Evolutionary conservation across 2,113 vertebrate genomes (phyloP), one percentile per base, ranked within the genome.

Genomic region (Perognathus longimembris): DNA sequence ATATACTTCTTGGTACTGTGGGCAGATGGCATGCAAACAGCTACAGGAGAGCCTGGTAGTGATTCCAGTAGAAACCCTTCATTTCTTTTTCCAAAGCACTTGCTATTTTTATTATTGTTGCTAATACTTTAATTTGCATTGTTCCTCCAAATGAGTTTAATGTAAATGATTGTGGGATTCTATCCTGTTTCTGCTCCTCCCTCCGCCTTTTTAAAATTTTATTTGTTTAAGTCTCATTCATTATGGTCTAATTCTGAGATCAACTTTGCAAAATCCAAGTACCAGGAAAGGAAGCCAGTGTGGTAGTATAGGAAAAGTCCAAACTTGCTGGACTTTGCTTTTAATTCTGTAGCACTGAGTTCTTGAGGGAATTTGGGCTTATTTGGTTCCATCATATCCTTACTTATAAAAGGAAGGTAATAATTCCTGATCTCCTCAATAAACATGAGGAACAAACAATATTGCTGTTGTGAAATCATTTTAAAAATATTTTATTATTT

Each of bases 31-130:
- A 24, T 88, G n/a, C 76, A 36, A 42, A 34, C 17, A 38, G 3
- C 34, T 32, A 24, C 4, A 45, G 26, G 40, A 54, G 1, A 67
- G 7, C 12, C 5, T 7, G 3, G 7, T 63, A 38, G 5, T 18
- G 5, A 73, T 85, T 67, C 34, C 36, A 61, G 57, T 79, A 87
- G 66, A 73, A 32, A 75, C 3, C 14, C 42, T 54, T 2, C 1
- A 74, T 54, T 85, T 36, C 40, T 24, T 57, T 66, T 92, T 61
- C 32, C 9, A 50, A 70, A 66, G 30, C 21, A 21, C 26, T 42
- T 89, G 24, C 20, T n/a, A n/a, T n/a, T 32, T 90, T 45, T 74
- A 45, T 61, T 88, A 40, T 79, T 88, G n/a, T 40, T 85, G 34
- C 34, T 75, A 70, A 61, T 91, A 70, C 70, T 91, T 71, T 69